These are phyloP conservation scores for Crotalus adamanteus DNA, from an alignment of 2,797 vertebrate species.

Conservation along the genomic window DNA sequence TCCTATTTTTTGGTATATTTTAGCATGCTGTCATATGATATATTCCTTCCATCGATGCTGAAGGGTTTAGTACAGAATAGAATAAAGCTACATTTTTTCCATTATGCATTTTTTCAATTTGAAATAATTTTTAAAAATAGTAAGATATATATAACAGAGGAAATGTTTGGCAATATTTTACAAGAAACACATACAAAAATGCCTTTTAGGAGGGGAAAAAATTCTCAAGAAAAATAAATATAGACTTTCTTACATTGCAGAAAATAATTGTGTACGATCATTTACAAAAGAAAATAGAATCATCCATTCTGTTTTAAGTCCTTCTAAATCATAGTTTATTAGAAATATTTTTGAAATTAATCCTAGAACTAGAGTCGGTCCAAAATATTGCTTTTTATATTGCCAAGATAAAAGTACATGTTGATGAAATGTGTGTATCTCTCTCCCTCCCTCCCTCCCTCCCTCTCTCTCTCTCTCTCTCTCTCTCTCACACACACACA, in stretches of 20 bases:
- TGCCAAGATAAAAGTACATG: no score
- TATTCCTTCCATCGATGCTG: not conserved
- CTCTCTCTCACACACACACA: no score
- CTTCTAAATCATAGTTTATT: not conserved
- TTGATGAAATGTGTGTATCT: not conserved
- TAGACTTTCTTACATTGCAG: not conserved
- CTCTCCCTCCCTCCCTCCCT: no score
- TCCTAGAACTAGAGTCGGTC: not conserved
- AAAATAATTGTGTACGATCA: no score
- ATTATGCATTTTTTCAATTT: not conserved
- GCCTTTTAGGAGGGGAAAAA: not conserved
- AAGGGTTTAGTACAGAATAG: not conserved
- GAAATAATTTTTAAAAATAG: not conserved
- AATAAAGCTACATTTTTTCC: not conserved
- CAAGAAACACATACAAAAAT: not conserved
- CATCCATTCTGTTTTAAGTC: not conserved
- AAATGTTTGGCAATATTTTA: not conserved
- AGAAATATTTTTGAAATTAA: not conserved
- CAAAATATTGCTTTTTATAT: not conserved
- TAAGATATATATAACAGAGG: not conserved
- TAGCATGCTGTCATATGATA: not conserved
- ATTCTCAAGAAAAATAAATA: not conserved
- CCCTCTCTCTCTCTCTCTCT: no score
- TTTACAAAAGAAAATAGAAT: no score
- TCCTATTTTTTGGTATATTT: not conserved